These are phyloP conservation scores for Protomyctophum bolini DNA, from an alignment of 2,113 vertebrate species.

Conservation along the genomic window DNA sequence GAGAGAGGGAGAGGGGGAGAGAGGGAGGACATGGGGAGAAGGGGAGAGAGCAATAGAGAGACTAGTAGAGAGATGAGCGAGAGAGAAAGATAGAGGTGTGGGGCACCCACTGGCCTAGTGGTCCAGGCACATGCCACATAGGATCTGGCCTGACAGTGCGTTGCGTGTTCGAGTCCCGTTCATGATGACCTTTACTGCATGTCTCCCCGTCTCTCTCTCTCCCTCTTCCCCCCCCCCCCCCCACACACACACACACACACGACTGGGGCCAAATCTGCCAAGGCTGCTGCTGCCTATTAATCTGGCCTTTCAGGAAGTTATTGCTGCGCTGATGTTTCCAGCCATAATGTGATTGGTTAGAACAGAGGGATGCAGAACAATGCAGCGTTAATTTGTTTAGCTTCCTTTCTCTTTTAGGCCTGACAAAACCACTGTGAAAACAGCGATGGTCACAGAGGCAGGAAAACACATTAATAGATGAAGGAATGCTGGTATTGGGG, in stretches of 20 bases:
- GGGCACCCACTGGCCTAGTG: conserved; percentile 1
- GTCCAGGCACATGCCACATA: neutral
- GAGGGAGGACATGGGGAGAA: neutral
- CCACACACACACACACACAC: conserved; percentile 3
- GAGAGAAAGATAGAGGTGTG: too few species aligned
- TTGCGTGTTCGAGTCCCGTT: too few species aligned
- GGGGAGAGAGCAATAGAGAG: neutral
- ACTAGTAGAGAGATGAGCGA: neutral
- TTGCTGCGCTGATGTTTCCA: conserved; percentile 67
- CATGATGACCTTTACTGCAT: too few species aligned
- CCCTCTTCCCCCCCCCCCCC: conserved; percentile 27
- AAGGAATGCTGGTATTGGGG: neutral
- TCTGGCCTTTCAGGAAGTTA: conserved; percentile 63
- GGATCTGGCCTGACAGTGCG: neutral
- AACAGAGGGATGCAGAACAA: conserved; percentile 50
- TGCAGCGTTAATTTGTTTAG: conserved; percentile 69
- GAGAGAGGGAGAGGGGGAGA: neutral
- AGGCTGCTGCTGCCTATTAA: conserved; percentile 46
- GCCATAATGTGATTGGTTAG: conserved; percentile 47
- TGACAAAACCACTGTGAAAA: conserved; percentile 55
- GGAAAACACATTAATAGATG: conserved; percentile 57
- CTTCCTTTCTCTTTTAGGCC: conserved; percentile 42
- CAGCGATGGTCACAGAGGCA: conserved; percentile 63
- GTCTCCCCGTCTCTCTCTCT: too few species aligned
- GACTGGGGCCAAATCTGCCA: too few species aligned